phyloP scores from a whole-genome alignment of 2,797 vertebrate genomes.

The Argentina silus region DNA sequence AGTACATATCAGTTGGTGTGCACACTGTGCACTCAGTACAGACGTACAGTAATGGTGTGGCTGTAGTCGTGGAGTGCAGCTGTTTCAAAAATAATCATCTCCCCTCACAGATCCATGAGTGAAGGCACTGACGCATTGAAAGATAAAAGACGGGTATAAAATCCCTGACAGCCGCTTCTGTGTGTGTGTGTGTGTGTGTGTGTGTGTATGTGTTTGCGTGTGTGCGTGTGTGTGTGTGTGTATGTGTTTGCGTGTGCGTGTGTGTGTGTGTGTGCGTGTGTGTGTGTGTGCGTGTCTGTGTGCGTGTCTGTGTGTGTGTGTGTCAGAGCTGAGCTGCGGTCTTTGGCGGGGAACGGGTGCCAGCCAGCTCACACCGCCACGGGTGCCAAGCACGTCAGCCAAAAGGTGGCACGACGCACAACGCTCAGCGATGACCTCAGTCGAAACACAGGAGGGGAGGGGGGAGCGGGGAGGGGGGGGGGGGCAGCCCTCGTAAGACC shows the following conservation, averaged over 20 bases:
- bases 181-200: neutral
- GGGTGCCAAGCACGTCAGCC: conserved; percentile 22
- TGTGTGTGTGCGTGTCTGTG: neutral
- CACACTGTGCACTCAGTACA: too few relatives aligned
- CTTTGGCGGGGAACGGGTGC: neutral
- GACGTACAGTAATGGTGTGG: neutral
- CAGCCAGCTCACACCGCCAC: neutral
- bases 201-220: neutral
- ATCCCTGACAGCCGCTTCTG: conserved; percentile 4
- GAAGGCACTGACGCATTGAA: neutral
- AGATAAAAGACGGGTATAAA: neutral
- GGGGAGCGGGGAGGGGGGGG: neutral
- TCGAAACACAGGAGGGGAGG: neutral
- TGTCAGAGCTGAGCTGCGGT: neutral
- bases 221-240: neutral
- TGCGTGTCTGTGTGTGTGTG: conserved; percentile 5
- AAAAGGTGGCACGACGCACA: conserved; percentile 10
- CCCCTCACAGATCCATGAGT: neutral
- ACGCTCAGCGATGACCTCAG: conserved; percentile 34
- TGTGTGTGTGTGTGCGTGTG: neutral
- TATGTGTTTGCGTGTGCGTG: neutral
- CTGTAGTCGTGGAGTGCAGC: neutral
- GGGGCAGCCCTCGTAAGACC: too few relatives aligned
- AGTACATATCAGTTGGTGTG: too few relatives aligned
- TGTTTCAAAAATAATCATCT: neutral